These are phyloP conservation scores for Salticus scenicus DNA, from an alignment of 2,888 invertebrate genomes.

Conservation along the genomic window DNA sequence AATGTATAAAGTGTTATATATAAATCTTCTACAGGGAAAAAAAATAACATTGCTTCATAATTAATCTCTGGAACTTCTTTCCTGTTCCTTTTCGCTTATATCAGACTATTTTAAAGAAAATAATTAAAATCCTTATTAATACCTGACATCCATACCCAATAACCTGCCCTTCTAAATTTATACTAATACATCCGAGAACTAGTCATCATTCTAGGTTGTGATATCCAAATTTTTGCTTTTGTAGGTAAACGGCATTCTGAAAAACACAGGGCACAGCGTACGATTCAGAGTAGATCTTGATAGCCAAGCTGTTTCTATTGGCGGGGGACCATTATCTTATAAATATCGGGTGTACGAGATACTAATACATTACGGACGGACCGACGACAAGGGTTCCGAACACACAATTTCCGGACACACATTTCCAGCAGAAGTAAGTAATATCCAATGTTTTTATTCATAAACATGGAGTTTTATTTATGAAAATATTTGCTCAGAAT, in stretches of 20 bases:
- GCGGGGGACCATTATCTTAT: conserved; percentile 96
- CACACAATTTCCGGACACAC: conserved; percentile 96
- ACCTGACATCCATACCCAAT: neutral
- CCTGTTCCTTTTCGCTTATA: too few species aligned
- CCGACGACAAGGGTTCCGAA: conserved; percentile 95
- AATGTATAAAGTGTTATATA: too few species aligned
- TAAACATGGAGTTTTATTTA: too few species aligned
- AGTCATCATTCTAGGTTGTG: neutral
- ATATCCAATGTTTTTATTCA: too few species aligned
- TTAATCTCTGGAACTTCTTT: too few species aligned
- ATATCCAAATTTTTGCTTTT: conserved; percentile 61
- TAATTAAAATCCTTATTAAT: too few species aligned
- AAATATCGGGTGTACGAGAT: conserved; percentile 96
- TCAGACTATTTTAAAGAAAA: too few species aligned
- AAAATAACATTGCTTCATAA: too few species aligned
- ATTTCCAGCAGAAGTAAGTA: conserved; percentile 99
- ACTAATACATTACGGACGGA: conserved; percentile 94
- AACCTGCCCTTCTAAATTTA: neutral
- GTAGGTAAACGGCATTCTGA: conserved; percentile 91
- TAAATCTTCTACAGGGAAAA: too few species aligned
- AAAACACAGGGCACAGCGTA: conserved; percentile 95
- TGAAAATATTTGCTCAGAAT: too few species aligned
- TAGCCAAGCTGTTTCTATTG: conserved; percentile 85
- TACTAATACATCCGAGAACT: neutral
- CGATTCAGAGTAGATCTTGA: conserved; percentile 86